Conservation (phyloP, 2,113 vertebrate genomes). For the Passer montanus region DNA sequence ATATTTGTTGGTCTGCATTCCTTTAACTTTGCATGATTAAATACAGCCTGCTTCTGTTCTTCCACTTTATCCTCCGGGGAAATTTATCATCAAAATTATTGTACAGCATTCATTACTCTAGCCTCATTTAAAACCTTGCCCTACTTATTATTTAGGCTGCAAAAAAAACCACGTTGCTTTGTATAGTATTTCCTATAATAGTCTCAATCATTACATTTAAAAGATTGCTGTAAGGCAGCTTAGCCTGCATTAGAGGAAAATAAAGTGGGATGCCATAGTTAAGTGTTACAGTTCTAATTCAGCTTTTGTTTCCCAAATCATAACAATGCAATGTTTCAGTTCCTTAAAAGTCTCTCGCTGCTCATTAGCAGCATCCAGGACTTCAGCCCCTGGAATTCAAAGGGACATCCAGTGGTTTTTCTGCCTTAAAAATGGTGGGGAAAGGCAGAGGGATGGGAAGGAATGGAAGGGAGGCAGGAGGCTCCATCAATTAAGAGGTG, state of each 20-base stretch:
- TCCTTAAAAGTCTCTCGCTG: neutral
- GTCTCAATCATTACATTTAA: slow-evolving; percentile 66
- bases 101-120: slow-evolving; percentile 66
- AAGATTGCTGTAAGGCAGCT: slow-evolving; percentile 64
- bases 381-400: neutral
- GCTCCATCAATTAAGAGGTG: neutral
- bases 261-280: slow-evolving; percentile 20
- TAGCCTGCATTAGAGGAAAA: slow-evolving; percentile 50
- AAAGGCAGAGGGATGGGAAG: neutral
- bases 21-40: slow-evolving; percentile 65
- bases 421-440: neutral
- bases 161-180: slow-evolving; percentile 39
- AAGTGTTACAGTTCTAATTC: slow-evolving; percentile 19
- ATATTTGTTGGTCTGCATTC: slow-evolving; percentile 43
- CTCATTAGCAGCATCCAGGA: neutral
- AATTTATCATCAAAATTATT: slow-evolving; percentile 70
- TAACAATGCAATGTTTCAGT: neutral
- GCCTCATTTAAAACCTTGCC: slow-evolving; percentile 68
- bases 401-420: neutral
- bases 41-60: slow-evolving; percentile 62
- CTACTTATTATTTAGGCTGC: slow-evolving; percentile 70
- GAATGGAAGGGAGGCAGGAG: neutral
- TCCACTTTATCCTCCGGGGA: slow-evolving; percentile 59
- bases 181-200: slow-evolving; percentile 61
- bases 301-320: slow-evolving; percentile 47